Percentiles rank a stretch among this genome's conserved stretches.
phyloP scores from a whole-genome alignment of 2,113 vertebrate genomes.

The Myxocyprinus asiaticus region DNA sequence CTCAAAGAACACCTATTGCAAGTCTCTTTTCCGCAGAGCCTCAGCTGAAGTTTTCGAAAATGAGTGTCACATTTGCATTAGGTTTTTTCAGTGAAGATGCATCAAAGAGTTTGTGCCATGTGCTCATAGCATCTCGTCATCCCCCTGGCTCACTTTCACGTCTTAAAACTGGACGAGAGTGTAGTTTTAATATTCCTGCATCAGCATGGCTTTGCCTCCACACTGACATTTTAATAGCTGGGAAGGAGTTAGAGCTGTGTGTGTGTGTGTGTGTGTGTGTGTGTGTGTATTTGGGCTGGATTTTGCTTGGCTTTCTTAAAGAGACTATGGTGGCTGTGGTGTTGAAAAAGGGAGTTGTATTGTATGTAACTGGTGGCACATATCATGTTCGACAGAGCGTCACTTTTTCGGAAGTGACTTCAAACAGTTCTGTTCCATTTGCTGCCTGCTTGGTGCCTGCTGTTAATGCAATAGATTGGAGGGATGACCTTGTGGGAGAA shows the following conservation, averaged over 20 bases:
- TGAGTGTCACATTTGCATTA: conserved; percentile 20
- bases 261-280: not conserved
- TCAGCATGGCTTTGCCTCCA: conserved; percentile 20
- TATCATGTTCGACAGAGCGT: too few species aligned
- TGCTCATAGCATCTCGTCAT: not conserved
- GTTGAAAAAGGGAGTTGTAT: too few species aligned
- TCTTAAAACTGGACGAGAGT: conserved; percentile 17
- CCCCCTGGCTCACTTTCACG: not conserved
- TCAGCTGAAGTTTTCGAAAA: conserved; percentile 11
- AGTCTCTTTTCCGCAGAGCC: not conserved
- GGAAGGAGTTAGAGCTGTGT: not conserved
- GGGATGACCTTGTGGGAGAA: conserved; percentile 14
- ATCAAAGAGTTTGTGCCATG: conserved; percentile 26
- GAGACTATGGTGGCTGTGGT: not conserved
- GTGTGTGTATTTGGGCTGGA: conserved; percentile 2
- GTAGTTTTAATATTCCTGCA: conserved; percentile 35
- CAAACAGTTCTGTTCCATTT: not conserved
- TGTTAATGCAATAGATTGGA: conserved; percentile 33
- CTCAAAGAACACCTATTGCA: conserved; percentile 1
- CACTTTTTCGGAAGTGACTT: not conserved
- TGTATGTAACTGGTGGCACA: too few species aligned
- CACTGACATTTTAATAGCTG: conserved; percentile 32
- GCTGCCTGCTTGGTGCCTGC: not conserved
- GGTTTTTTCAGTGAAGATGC: conserved; percentile 35
- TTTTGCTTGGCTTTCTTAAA: not conserved